phyloP scores from a whole-genome alignment of 2,888 invertebrate species.

The Yponomeuta plumbellus region DNA sequence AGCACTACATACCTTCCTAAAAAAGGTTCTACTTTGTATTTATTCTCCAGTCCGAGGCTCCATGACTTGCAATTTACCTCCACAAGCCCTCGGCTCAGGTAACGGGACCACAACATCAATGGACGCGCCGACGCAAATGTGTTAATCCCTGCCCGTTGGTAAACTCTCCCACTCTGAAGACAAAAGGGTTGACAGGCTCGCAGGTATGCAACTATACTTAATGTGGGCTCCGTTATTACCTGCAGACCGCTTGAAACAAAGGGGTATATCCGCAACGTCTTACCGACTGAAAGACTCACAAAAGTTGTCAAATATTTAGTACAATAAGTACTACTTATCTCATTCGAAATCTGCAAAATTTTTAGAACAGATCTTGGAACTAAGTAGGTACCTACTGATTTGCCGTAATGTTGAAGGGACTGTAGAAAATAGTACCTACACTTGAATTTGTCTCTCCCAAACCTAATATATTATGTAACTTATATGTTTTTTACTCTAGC shows the following conservation, averaged over 20 bases:
- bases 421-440: no score
- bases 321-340: not conserved
- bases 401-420: no score
- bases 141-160: not conserved
- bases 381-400: no score
- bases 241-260: conserved; percentile 8
- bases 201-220: no score
- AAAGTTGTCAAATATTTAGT: not conserved
- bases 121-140: not conserved
- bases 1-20: not conserved
- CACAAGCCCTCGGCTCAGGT: not conserved
- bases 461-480: no score
- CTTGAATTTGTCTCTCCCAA: no score
- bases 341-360: no score
- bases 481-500: no score
- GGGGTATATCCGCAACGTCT: not conserved
- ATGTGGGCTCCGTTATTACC: not conserved
- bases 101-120: not conserved
- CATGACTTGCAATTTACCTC: not conserved
- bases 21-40: not conserved
- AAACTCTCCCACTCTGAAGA: not conserved
- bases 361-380: no score
- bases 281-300: not conserved
- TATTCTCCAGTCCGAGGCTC: not conserved
- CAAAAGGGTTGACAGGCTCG: not conserved